phyloP scores from a whole-genome alignment of 1,140 invertebrate species.

The Brachionus rotundiformis region DNA sequence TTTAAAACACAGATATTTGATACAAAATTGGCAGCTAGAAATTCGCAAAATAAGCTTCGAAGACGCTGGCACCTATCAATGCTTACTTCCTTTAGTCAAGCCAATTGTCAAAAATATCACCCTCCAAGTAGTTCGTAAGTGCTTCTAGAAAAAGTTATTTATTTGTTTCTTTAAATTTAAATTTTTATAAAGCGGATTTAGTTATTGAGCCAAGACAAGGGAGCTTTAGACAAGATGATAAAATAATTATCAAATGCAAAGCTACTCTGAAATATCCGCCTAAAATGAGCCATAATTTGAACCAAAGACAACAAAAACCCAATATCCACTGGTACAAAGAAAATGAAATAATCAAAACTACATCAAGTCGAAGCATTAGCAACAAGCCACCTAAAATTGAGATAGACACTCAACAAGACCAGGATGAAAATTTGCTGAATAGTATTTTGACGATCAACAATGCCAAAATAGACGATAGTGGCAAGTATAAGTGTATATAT shows the following conservation, averaged over 20 bases:
- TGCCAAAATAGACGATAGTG: conserved; percentile 37
- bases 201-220: conserved; percentile 40
- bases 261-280: conserved; percentile 38
- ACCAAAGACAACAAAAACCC: conserved; percentile 41
- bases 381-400: conserved; percentile 11
- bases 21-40: conserved; percentile 48
- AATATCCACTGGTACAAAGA: conserved; percentile 51
- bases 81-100: conserved; percentile 41
- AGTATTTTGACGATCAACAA: conserved; percentile 39
- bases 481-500: conserved; percentile 48
- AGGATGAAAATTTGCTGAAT: conserved; percentile 30
- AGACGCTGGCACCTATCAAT: conserved; percentile 44
- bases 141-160: background rate
- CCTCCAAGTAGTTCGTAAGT: conserved; percentile 52
- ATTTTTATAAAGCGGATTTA: conserved; percentile 17
- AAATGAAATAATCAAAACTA: conserved; percentile 47
- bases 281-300: background rate
- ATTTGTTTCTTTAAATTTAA: background rate
- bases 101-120: conserved; percentile 46
- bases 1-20: background rate
- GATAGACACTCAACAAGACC: conserved; percentile 32
- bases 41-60: conserved; percentile 38
- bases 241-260: conserved; percentile 44
- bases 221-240: conserved; percentile 39
- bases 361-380: background rate